These are phyloP conservation scores for Premnoplex brunnescens DNA, from an alignment of 2,797 vertebrate genomes.

Conservation along the genomic window DNA sequence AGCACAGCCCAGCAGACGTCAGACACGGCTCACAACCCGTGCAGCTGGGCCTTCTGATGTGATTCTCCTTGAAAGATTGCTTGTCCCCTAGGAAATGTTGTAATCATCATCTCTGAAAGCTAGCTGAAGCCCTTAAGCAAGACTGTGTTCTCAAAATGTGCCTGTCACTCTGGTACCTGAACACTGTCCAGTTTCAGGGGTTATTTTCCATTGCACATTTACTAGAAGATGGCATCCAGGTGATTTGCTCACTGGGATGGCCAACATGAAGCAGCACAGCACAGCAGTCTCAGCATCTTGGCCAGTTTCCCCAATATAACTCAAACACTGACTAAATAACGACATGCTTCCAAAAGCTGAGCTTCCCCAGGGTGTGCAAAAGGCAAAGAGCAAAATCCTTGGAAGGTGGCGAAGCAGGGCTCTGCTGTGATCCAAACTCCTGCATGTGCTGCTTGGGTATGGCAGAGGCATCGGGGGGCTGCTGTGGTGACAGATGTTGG, in stretches of 20 bases:
- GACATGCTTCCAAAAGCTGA: neutral
- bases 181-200: neutral
- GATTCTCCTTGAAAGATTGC: neutral
- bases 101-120: neutral
- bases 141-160: neutral
- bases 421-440: rapidly evolving
- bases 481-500: rapidly evolving
- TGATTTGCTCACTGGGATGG: neutral
- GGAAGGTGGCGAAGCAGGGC: neutral
- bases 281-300: neutral
- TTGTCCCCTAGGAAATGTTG: neutral
- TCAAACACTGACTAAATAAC: neutral
- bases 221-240: neutral
- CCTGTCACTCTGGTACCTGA: neutral
- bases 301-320: neutral
- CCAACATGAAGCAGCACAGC: neutral
- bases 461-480: rapidly evolving
- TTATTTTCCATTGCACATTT: neutral
- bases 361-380: neutral
- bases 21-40: rapidly evolving
- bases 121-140: neutral
- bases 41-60: neutral
- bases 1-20: rapidly evolving
- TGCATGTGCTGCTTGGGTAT: rapidly evolving
- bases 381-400: neutral